Base-by-base conservation (phyloP, 64 coral and sea anemone genomes). In the Trachythela sp. region DNA sequence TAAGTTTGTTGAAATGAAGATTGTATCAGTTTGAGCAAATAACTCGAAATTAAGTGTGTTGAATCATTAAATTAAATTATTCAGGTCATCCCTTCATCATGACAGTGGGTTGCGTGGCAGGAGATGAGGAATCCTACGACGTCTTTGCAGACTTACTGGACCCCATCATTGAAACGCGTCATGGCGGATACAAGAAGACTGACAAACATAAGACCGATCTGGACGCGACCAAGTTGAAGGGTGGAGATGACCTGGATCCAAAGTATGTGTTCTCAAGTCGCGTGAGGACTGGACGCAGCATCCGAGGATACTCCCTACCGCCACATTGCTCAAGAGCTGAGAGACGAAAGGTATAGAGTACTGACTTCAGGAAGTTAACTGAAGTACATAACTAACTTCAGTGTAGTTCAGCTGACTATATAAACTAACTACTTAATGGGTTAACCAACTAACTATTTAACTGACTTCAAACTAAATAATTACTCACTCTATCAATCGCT, bases 171-270 rank as follows among this genome's bases (percentile, higher is more conserved):
- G 75, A 80, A 4, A 8, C 34, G 31, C 75, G 75, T 36, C 75
- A 80, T 37, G 75, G 75, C 2, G 75, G 75, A 7, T 80, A 34
- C 33, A 80, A 80, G 30, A 80, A 80, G 31, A 80, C 75, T 17
- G 75, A 80, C 75, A 80, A 80, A 80, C 75, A 80, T 39, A 80
- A 80, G 31, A 80, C 75, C 9, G 13, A 80, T 80, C 34, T 80
- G 34, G 75, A 80, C 75, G 32, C 37, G 2, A 80, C 27, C 7
- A 80, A 80, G 34, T 22, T 80, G 33, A 39, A 37, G 32, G 75
- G 75, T 13, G 75, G 75, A 37, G 75, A 64, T 26, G 56, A 80
- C 15, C 75, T 80, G 4, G 75, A 80, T 22, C 75, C 75, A 1
- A 35, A 80, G 33, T 80, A 80, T 29, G 75, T 80, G 31, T 80